Conservation (phyloP, 2,888 invertebrate genomes). For the Phoenoteleia sp. region DNA sequence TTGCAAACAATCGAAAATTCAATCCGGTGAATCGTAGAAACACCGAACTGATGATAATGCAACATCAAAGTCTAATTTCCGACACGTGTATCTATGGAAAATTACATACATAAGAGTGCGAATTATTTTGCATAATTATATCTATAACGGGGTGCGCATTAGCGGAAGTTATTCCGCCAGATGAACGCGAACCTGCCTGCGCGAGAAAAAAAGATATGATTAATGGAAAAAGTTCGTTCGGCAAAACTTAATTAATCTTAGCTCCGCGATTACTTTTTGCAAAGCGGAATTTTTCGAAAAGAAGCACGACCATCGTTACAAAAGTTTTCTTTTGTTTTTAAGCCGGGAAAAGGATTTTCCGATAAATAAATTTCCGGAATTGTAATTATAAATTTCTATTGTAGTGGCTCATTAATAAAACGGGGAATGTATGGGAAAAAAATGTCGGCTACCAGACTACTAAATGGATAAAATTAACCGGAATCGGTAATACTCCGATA, state of each 20-base stretch:
- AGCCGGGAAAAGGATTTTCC: not conserved
- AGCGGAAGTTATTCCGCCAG: slow-evolving; percentile 6
- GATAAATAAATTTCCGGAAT: not conserved
- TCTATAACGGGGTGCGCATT: not conserved
- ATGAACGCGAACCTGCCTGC: not conserved
- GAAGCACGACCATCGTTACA: not conserved
- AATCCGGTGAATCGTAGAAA: not conserved
- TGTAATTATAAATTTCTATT: not conserved
- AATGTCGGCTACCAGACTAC: slow-evolving; percentile 41
- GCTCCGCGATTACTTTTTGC: not conserved
- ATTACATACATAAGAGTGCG: not conserved
- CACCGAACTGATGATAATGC: not conserved
- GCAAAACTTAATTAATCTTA: not conserved
- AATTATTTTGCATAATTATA: slow-evolving; percentile 20
- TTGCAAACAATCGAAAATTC: slow-evolving; percentile 18
- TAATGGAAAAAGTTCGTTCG: slow-evolving; percentile 2
- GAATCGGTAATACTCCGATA: slow-evolving; percentile 24
- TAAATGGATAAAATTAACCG: slow-evolving; percentile 51
- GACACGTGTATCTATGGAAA: not conserved
- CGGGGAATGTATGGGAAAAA: slow-evolving; percentile 20
- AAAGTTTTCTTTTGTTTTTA: not conserved
- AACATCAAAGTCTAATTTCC: slow-evolving; percentile 24
- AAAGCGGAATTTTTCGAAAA: not conserved
- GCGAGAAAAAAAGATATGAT: not conserved
- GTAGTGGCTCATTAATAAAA: slow-evolving; percentile 31